phyloP scores from a whole-genome alignment of 2,797 vertebrate genomes.

The Galaxias olidus region DNA sequence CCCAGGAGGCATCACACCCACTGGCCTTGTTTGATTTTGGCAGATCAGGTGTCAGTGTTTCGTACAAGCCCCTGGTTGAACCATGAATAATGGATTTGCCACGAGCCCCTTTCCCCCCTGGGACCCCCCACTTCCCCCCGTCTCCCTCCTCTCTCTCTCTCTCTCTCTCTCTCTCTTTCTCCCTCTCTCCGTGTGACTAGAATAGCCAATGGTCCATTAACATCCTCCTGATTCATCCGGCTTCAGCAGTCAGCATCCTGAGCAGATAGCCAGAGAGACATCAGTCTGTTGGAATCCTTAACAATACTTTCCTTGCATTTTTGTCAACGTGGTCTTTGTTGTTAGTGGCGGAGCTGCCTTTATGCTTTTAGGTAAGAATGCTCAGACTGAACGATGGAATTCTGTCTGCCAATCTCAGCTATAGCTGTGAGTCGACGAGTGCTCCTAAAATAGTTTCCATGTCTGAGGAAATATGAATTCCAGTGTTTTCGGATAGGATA shows the following conservation, averaged over 20 bases:
- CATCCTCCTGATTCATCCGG: conserved; percentile 74
- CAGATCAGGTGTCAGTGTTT: conserved; percentile 76
- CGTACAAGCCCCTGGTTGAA: conserved; percentile 75
- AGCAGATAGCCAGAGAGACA: conserved; percentile 43
- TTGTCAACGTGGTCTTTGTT: conserved; percentile 15
- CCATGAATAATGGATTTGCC: conserved; percentile 82
- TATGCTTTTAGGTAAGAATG: no score
- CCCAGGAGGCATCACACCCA: conserved; percentile 64
- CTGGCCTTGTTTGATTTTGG: conserved; percentile 77
- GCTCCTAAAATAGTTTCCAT: no score
- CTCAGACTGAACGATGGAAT: no score
- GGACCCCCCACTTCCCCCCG: conserved; percentile 66
- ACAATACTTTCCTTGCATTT: conserved; percentile 10
- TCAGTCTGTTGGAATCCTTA: conserved; percentile 36
- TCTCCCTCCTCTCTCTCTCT: conserved; percentile 31
- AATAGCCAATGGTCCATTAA: conserved; percentile 82
- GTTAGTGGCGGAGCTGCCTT: no score
- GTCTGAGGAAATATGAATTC: no score
- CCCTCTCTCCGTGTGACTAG: conserved; percentile 67
- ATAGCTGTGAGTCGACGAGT: no score
- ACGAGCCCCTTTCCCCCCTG: conserved; percentile 64
- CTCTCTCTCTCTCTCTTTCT: conserved; percentile 23
- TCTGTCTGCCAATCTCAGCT: no score
- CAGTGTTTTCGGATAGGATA: no score
- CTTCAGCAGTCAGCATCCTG: conserved; percentile 31